These are phyloP conservation scores for Tachina fera DNA, from an alignment of 2,888 invertebrate genomes.

Conservation along the genomic window DNA sequence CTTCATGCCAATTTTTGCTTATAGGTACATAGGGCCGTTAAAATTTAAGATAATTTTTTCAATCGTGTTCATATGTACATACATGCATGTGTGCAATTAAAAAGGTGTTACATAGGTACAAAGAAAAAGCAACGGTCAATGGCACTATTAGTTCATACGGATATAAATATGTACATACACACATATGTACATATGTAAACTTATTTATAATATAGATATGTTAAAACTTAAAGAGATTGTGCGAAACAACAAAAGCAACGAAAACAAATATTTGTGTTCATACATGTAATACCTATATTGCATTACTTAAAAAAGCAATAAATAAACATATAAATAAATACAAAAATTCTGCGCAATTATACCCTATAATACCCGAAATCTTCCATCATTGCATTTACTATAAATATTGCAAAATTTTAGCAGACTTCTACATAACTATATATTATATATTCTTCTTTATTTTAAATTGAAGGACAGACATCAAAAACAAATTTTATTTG, in stretches of 20 bases:
- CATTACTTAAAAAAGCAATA: constrained; percentile 36
- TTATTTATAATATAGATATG: no score
- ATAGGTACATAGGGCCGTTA: no score
- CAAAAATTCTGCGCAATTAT: constrained; percentile 15
- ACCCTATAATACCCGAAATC: not conserved
- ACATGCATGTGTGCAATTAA: constrained; percentile 9
- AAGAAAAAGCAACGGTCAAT: constrained; percentile 64
- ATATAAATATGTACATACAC: not conserved
- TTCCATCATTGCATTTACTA: not conserved
- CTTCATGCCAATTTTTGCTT: no score
- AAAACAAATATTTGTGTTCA: constrained; percentile 40
- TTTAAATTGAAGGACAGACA: constrained; percentile 35
- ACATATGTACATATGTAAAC: no score
- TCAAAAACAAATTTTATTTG: not conserved
- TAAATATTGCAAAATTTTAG: constrained; percentile 12
- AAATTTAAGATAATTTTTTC: not conserved
- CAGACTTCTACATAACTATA: not conserved
- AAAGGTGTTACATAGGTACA: constrained; percentile 42
- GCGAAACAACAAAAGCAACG: constrained; percentile 39
- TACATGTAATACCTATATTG: constrained; percentile 28
- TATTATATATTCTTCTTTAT: constrained; percentile 30
- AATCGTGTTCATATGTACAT: no score
- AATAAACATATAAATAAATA: constrained; percentile 15
- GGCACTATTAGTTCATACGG: constrained; percentile 50
- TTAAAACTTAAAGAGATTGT: no score